Conservation (phyloP, 2,797 vertebrate genomes). For the Coluber constrictor region DNA sequence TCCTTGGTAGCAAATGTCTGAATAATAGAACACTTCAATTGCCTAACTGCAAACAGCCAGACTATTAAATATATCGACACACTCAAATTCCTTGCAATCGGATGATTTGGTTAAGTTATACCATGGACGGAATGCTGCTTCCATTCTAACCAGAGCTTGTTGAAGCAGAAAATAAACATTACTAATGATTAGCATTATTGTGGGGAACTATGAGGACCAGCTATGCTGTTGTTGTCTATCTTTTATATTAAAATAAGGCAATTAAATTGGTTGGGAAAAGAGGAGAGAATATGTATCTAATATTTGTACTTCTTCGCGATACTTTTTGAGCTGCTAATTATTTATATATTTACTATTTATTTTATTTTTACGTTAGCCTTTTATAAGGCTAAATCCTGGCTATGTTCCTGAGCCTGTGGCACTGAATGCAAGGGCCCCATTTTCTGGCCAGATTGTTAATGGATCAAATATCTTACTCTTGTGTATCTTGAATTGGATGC, state of each 20-base stretch:
- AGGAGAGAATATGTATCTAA: not conserved
- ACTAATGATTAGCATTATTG: not conserved
- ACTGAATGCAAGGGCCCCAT: not conserved
- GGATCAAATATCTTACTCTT: not conserved
- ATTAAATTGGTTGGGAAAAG: not conserved
- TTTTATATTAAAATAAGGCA: not conserved
- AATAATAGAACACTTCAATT: slow-evolving; percentile 16
- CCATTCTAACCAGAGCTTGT: not conserved
- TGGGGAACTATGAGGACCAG: not conserved
- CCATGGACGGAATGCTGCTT: not conserved
- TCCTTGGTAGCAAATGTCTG: not conserved
- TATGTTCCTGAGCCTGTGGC: no score
- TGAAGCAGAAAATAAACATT: not conserved
- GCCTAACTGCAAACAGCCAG: not conserved
- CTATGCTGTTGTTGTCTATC: not conserved
- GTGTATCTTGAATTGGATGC: not conserved
- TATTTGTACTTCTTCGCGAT: not conserved
- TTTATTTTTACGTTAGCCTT: no score
- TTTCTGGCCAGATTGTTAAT: not conserved
- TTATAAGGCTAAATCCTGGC: no score
- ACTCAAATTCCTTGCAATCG: not conserved
- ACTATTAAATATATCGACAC: not conserved
- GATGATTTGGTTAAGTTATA: not conserved
- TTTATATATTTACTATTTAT: not conserved
- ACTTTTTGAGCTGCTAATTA: not conserved